Percentiles rank a stretch among this genome's conserved stretches.
phyloP scores from a whole-genome alignment of 2,888 invertebrate genomes.

The Peribatodes rhomboidaria region DNA sequence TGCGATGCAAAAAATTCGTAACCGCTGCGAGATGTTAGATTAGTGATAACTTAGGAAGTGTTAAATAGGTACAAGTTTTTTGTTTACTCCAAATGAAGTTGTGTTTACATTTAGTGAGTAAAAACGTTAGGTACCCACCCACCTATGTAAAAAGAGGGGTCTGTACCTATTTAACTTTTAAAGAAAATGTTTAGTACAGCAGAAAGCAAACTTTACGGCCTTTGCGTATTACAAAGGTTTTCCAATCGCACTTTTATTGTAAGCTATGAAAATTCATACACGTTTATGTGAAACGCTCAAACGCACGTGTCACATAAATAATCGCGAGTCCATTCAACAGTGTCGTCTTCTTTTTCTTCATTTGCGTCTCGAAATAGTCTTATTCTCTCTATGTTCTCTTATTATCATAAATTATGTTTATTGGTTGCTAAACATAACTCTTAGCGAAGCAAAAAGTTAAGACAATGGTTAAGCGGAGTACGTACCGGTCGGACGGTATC shows the following conservation, averaged over 20 bases:
- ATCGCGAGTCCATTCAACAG: conserved; percentile 14
- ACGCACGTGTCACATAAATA: conserved; percentile 46
- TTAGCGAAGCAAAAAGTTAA: conserved; percentile 45
- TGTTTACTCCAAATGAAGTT: background rate
- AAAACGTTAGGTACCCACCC: background rate
- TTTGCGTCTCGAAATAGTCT: conserved; percentile 11
- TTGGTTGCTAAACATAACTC: conserved; percentile 18
- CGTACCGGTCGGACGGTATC: background rate
- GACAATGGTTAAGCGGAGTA: conserved; percentile 48
- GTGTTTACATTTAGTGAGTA: background rate
- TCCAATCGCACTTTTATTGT: conserved; percentile 5
- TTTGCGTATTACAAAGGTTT: conserved; percentile 4
- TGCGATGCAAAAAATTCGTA: background rate
- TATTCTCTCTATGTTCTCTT: conserved; percentile 18
- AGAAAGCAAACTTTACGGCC: background rate
- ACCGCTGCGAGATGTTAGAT: conserved; percentile 10
- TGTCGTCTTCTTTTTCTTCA: conserved; percentile 1
- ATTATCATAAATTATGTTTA: conserved; percentile 32
- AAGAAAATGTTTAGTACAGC: background rate
- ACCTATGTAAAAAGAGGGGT: background rate
- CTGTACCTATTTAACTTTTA: background rate
- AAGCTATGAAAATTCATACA: conserved; percentile 21
- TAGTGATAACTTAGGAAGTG: background rate
- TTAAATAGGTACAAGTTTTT: conserved; percentile 7
- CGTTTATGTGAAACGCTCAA: conserved; percentile 47